Evolutionary conservation across 2,113 vertebrate genomes (phyloP).

Genomic region (Suricata suricatta): DNA sequence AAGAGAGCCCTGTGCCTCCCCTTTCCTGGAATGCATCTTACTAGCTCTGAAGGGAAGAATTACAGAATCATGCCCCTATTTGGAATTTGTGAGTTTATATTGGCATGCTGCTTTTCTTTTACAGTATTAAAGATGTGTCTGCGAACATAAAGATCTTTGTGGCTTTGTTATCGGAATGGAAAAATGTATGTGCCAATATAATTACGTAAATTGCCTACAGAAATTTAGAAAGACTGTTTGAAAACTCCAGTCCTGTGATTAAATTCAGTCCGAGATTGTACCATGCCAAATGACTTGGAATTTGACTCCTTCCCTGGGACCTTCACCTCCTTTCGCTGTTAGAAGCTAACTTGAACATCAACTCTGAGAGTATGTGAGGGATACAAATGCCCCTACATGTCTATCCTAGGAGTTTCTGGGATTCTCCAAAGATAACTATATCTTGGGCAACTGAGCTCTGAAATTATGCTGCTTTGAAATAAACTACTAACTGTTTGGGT

Average conservation of each 20-base stretch:
- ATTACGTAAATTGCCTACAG: slow-evolving; percentile 35
- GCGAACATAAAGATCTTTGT: slow-evolving; percentile 32
- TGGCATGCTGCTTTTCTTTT: background rate
- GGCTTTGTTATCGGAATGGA: slow-evolving; percentile 53
- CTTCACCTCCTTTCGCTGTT: background rate
- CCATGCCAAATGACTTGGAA: background rate
- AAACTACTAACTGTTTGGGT: background rate
- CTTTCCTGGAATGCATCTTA: background rate
- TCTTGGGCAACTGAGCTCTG: background rate
- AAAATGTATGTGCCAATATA: slow-evolving; percentile 21
- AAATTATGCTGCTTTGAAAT: slow-evolving; percentile 26
- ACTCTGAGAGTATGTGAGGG: background rate
- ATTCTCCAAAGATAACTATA: background rate
- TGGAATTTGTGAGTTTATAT: slow-evolving; percentile 49
- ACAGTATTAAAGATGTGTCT: background rate
- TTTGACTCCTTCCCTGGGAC: slow-evolving; percentile 14
- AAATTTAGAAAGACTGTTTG: slow-evolving; percentile 26
- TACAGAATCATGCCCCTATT: background rate
- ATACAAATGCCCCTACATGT: background rate
- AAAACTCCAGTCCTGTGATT: background rate
- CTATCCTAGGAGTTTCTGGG: background rate
- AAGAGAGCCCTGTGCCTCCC: background rate
- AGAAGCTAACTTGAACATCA: slow-evolving; percentile 26
- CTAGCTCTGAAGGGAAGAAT: background rate
- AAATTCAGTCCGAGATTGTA: slow-evolving; percentile 39